Evolutionary conservation across 2,888 invertebrate genomes (phyloP).

Genomic region (Himalopsyche tibetana): DNA sequence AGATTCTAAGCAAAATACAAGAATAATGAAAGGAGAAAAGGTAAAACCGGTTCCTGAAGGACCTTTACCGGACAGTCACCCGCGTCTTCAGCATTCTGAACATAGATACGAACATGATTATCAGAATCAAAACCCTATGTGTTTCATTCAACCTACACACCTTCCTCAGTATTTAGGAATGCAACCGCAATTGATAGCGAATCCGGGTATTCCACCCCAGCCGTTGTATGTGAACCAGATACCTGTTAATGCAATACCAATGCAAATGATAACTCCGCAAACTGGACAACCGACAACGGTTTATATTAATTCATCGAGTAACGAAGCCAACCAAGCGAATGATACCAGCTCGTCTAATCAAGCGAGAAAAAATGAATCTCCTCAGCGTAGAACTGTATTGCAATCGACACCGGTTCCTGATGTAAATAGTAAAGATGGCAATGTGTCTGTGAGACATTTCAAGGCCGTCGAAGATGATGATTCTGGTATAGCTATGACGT

Average conservation of each 20-base stretch:
- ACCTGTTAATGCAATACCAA: slow-evolving; percentile 62
- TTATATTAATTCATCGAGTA: slow-evolving; percentile 67
- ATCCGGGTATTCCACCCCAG: slow-evolving; percentile 72
- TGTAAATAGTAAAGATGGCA: slow-evolving; percentile 68
- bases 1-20: slow-evolving; percentile 73
- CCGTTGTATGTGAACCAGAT: slow-evolving; percentile 75
- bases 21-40: slow-evolving; percentile 75
- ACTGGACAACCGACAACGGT: slow-evolving; percentile 72
- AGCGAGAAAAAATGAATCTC: slow-evolving; percentile 75
- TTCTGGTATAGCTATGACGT: slow-evolving; percentile 87
- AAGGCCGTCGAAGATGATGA: slow-evolving; percentile 81
- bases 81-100: slow-evolving; percentile 86
- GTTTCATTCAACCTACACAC: slow-evolving; percentile 78
- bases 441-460: slow-evolving; percentile 64
- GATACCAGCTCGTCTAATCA: slow-evolving; percentile 66
- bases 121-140: slow-evolving; percentile 76
- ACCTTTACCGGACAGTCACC: slow-evolving; percentile 78
- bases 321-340: slow-evolving; percentile 41
- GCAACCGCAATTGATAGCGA: slow-evolving; percentile 71
- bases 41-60: slow-evolving; percentile 75
- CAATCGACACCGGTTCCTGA: slow-evolving; percentile 66
- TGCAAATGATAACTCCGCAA: slow-evolving; percentile 66
- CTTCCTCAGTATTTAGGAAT: slow-evolving; percentile 80
- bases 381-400: slow-evolving; percentile 71
- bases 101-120: slow-evolving; percentile 84